Conservation (phyloP, 2,113 vertebrate genomes). For the Lycaon pictus region DNA sequence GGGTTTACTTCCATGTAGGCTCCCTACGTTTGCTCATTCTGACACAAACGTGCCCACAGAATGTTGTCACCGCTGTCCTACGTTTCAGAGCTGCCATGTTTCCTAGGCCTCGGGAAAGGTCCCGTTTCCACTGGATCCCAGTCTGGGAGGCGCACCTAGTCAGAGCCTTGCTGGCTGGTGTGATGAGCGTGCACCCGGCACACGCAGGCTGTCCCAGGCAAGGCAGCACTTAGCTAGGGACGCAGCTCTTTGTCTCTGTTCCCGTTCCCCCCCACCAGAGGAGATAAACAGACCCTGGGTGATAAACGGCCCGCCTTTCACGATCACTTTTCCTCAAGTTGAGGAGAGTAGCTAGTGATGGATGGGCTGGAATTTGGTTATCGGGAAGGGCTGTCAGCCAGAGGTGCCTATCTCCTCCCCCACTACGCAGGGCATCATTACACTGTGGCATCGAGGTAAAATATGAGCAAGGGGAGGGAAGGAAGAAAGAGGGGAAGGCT, state of each 20-base stretch:
- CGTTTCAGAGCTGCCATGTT: not conserved
- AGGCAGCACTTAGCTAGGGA: constrained; percentile 32
- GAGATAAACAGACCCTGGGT: constrained; percentile 84
- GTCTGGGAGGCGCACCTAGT: not conserved
- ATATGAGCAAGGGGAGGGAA: constrained; percentile 90
- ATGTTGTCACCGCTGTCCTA: not conserved
- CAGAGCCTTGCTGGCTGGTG: not conserved
- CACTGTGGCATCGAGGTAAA: constrained; percentile 90
- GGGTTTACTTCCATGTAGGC: not conserved
- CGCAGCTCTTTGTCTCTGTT: constrained; percentile 82
- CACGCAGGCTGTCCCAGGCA: not conserved
- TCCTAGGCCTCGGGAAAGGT: not conserved
- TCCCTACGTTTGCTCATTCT: not conserved
- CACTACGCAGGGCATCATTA: constrained; percentile 90
- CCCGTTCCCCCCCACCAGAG: constrained; percentile 70
- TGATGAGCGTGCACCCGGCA: not conserved
- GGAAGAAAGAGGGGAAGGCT: constrained; percentile 86
- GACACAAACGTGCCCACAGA: not conserved
- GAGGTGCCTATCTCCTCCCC: constrained; percentile 90
- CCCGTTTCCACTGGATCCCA: not conserved
- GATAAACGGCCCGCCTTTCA: constrained; percentile 89
- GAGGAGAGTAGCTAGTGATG: constrained; percentile 89
- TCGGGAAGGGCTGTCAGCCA: constrained; percentile 90
- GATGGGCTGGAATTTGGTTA: constrained; percentile 91
- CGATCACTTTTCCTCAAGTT: constrained; percentile 90